phyloP scores from a whole-genome alignment of 2,113 vertebrate species.

The Gymnobelideus leadbeateri region DNA sequence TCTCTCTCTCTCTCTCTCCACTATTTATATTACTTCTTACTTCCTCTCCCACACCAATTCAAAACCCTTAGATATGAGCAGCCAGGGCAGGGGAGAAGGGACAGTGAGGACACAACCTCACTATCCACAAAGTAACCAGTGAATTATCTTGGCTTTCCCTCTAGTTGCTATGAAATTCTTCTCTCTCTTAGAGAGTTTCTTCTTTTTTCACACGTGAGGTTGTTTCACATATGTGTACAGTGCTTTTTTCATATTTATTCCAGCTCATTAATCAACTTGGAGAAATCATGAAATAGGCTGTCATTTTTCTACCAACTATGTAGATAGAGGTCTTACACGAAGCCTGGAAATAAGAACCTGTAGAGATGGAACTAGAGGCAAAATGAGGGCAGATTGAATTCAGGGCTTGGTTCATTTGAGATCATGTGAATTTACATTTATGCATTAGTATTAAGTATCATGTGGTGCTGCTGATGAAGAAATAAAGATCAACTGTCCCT shows the following conservation, averaged over 20 bases:
- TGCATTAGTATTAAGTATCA: neutral
- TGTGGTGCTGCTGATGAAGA: neutral
- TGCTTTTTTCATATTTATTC: too few relatives aligned
- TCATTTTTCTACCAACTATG: neutral
- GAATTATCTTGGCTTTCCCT: neutral
- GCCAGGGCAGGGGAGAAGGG: neutral
- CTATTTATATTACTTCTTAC: neutral
- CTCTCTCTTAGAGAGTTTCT: neutral
- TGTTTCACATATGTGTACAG: too few relatives aligned
- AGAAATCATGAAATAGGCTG: neutral
- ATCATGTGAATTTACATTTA: neutral
- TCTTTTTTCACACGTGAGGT: neutral
- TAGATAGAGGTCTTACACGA: neutral
- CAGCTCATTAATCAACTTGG: neutral
- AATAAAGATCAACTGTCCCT: neutral
- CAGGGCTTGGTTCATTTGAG: neutral
- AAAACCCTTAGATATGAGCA: neutral
- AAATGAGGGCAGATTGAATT: neutral
- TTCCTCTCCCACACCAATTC: neutral
- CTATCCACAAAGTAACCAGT: neutral
- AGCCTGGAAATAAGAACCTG: neutral
- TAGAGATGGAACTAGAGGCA: too few relatives aligned
- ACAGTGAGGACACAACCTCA: neutral
- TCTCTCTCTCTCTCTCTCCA: neutral
- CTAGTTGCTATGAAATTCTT: neutral